Evolutionary conservation across 2,113 vertebrate genomes (phyloP).

Genomic region (Lagopus leucura): DNA sequence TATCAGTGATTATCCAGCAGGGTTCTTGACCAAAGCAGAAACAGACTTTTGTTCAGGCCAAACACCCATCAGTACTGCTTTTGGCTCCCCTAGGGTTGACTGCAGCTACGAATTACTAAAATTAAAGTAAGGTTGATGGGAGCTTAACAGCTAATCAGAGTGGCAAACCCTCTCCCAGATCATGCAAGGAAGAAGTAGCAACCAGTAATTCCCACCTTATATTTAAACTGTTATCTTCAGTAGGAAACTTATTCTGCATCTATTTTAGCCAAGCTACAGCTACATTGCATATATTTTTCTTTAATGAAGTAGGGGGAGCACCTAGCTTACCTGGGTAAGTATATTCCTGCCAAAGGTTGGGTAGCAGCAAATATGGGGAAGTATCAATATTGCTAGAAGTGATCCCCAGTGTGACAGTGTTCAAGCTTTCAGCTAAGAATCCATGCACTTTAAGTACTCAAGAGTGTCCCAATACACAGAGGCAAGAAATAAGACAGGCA

Average conservation of each 20-base stretch:
- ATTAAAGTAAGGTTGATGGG: not conserved
- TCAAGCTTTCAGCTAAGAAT: not conserved
- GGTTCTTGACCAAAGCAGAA: not conserved
- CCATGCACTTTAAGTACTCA: rapidly evolving
- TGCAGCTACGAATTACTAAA: not conserved
- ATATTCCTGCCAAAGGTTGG: not conserved
- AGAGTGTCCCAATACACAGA: not conserved
- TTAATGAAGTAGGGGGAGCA: not conserved
- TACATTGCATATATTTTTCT: not conserved
- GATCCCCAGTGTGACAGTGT: not conserved
- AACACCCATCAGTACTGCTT: rapidly evolving
- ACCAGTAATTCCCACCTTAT: not conserved
- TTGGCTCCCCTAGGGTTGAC: not conserved
- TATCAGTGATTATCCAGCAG: not conserved
- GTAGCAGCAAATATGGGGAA: not conserved
- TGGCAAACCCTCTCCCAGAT: not conserved
- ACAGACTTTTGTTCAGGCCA: not conserved
- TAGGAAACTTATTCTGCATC: not conserved
- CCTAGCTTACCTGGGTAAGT: not conserved
- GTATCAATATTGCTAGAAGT: not conserved
- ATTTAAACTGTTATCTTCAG: not conserved
- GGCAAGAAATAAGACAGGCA: not conserved
- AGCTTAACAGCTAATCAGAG: not conserved
- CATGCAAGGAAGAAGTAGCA: not conserved
- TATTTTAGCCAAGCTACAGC: not conserved